Conservation (phyloP, 2,888 invertebrate genomes). For the Hydrotaea cyrtoneurina region DNA sequence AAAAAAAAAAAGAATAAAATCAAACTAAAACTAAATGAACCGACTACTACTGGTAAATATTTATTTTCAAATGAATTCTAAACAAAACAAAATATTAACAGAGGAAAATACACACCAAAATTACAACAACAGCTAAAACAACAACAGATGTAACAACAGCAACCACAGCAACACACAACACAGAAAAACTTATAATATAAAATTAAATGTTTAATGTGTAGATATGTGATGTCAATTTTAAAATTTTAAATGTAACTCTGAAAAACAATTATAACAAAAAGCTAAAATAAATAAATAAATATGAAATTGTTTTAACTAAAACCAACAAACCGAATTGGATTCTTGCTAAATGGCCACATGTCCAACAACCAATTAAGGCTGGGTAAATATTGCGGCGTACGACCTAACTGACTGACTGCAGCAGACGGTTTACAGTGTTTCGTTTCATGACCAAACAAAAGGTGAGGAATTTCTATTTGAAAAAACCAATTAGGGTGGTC, state of each 20-base stretch:
- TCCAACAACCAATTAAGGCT: background rate
- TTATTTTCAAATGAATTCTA: slow-evolving; percentile 41
- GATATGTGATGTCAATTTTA: slow-evolving; percentile 68
- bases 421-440: too few relatives aligned
- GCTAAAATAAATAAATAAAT: slow-evolving; percentile 48
- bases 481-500: too few relatives aligned
- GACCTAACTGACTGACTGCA: too few relatives aligned
- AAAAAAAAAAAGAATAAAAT: slow-evolving; percentile 18
- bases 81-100: slow-evolving; percentile 28
- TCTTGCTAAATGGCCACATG: background rate
- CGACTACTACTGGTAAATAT: slow-evolving; percentile 26
- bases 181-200: slow-evolving; percentile 35
- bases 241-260: slow-evolving; percentile 66
- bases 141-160: too few relatives aligned
- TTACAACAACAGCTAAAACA: background rate
- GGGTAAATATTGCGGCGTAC: background rate
- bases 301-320: slow-evolving; percentile 61
- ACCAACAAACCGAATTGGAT: slow-evolving; percentile 31
- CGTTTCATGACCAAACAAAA: too few relatives aligned
- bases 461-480: too few relatives aligned
- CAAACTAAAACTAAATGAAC: slow-evolving; percentile 13
- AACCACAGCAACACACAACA: slow-evolving; percentile 40
- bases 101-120: slow-evolving; percentile 31
- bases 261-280: slow-evolving; percentile 46
- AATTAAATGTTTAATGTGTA: slow-evolving; percentile 66